Conservation (phyloP, 2,888 invertebrate species). For the Trichogramma dendrolimi region DNA sequence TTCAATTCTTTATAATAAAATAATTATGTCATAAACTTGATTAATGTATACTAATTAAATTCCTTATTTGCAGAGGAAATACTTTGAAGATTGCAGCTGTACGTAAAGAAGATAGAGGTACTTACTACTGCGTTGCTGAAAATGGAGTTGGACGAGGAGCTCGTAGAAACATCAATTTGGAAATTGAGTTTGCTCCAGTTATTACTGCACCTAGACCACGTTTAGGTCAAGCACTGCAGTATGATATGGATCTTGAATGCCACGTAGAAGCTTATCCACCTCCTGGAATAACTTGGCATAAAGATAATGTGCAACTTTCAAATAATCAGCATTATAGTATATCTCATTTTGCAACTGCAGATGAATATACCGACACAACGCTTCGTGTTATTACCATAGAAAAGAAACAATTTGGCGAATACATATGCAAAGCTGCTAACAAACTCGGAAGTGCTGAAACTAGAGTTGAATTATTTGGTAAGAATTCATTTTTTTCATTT, state of each 20-base stretch:
- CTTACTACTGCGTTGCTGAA: constrained; percentile 90
- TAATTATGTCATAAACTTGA: neutral
- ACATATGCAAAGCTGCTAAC: constrained; percentile 83
- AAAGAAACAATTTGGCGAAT: constrained; percentile 81
- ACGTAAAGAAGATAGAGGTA: constrained; percentile 85
- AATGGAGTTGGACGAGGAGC: constrained; percentile 84
- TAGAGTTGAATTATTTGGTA: constrained; percentile 77
- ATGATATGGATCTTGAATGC: constrained; percentile 91
- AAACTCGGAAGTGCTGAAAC: constrained; percentile 80
- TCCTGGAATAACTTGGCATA: constrained; percentile 87
- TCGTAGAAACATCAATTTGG: constrained; percentile 79
- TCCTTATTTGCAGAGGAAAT: constrained; percentile 64
- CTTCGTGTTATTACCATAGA: constrained; percentile 85
- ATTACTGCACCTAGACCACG: constrained; percentile 79
- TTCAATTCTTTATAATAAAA: neutral
- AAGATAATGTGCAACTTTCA: constrained; percentile 72
- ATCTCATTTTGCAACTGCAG: constrained; percentile 86
- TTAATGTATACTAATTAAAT: neutral
- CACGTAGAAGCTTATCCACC: constrained; percentile 93
- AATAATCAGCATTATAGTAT: constrained; percentile 90
- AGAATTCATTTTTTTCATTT: constrained; percentile 31
- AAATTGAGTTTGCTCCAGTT: constrained; percentile 85
- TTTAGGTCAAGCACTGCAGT: constrained; percentile 82
- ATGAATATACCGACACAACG: constrained; percentile 88
- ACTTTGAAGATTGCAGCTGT: constrained; percentile 72